These are phyloP conservation scores for Hypselothyrea guttata DNA, from an alignment of 2,888 invertebrate genomes.

Conservation along the genomic window DNA sequence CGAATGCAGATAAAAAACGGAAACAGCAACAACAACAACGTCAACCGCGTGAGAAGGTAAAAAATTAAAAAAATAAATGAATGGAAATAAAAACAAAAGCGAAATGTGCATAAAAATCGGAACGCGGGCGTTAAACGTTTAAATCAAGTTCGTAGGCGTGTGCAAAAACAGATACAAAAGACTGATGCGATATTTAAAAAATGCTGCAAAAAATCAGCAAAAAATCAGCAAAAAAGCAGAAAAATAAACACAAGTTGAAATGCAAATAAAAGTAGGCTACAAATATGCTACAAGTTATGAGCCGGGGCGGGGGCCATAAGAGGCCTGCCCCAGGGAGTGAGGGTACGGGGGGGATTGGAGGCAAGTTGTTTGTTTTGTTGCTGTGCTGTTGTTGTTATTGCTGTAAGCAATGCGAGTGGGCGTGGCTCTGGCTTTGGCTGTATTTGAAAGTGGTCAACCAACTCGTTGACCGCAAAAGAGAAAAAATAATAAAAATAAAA, in stretches of 20 bases:
- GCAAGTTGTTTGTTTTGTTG: conserved; percentile 36
- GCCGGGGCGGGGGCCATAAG: conserved; percentile 16
- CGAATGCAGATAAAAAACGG: conserved; percentile 32
- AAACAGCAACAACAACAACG: conserved; percentile 23
- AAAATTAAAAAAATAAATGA: conserved; percentile 16
- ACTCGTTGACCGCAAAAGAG: conserved; percentile 79
- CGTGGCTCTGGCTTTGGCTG: conserved; percentile 45
- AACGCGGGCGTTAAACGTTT: conserved; percentile 60
- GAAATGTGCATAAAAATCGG: conserved; percentile 22
- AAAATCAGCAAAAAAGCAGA: conserved; percentile 8
- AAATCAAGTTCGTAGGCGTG: conserved; percentile 60
- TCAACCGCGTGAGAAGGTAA: conserved; percentile 38
- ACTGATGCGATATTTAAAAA: conserved; percentile 31
- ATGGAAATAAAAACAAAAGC: background rate
- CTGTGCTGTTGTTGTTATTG: conserved; percentile 1
- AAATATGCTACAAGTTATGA: conserved; percentile 56
- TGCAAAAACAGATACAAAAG: conserved; percentile 6
- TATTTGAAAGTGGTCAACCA: conserved; percentile 81
- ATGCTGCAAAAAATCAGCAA: conserved; percentile 16
- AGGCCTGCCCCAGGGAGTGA: background rate
- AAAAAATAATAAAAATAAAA: conserved; percentile 67
- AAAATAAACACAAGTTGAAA: conserved; percentile 11
- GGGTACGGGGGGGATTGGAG: conserved; percentile 16
- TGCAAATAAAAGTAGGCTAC: conserved; percentile 43
- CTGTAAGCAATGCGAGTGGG: conserved; percentile 17